Evolutionary conservation across 2,113 vertebrate genomes (phyloP).

Genomic region (Sander vitreus): DNA sequence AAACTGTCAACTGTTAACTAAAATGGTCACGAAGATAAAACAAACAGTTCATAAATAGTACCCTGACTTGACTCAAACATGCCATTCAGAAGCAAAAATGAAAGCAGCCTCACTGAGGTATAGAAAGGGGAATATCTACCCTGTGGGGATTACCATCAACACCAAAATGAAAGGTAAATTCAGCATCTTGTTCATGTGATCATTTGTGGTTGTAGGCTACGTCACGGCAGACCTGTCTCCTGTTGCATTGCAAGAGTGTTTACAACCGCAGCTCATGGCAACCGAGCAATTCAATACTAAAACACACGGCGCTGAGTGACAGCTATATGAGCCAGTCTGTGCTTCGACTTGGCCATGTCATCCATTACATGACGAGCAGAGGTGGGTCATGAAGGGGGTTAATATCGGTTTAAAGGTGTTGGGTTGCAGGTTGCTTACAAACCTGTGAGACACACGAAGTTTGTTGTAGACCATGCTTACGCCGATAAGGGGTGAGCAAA

Average conservation of each 20-base stretch:
- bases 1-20: background rate
- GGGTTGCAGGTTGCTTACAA: slow-evolving; percentile 78
- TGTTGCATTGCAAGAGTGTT: slow-evolving; percentile 64
- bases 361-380: slow-evolving; percentile 58
- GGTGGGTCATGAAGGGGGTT: slow-evolving; percentile 59
- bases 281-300: slow-evolving; percentile 75
- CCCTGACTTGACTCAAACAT: background rate
- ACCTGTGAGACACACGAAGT: slow-evolving; percentile 66
- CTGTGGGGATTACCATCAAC: slow-evolving; percentile 9
- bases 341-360: slow-evolving; percentile 42
- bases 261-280: slow-evolving; percentile 74
- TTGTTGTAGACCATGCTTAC: slow-evolving; percentile 38
- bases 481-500: slow-evolving; percentile 42
- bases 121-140: background rate
- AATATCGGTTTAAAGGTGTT: slow-evolving; percentile 77
- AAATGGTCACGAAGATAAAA: background rate
- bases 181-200: slow-evolving; percentile 27
- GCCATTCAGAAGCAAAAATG: background rate
- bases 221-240: slow-evolving; percentile 53
- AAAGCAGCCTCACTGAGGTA: background rate
- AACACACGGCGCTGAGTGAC: slow-evolving; percentile 57
- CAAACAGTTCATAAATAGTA: background rate
- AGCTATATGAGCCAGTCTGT: slow-evolving; percentile 59
- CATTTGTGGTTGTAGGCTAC: slow-evolving; percentile 13
- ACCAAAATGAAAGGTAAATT: slow-evolving; percentile 16